A percentile compares a stretch with the other conserved stretches of the same genome.
Evolutionary conservation across 2,113 vertebrate species (phyloP).

Genomic region (Otus sunia): DNA sequence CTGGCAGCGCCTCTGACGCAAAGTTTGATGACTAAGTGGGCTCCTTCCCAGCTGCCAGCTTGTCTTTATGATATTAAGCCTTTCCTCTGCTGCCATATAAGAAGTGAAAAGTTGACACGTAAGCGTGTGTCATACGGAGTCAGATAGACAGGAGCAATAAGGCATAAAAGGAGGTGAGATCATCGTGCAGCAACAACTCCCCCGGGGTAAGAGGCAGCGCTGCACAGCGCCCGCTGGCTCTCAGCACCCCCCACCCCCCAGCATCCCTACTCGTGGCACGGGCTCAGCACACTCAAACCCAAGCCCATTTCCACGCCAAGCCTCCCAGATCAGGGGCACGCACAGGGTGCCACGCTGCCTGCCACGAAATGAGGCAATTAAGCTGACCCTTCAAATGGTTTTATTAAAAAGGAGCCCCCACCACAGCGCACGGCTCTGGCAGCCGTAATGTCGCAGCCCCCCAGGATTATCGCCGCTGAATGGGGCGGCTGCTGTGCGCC

Average conservation of each 20-base stretch:
- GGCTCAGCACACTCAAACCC: background rate
- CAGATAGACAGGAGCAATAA: conserved; percentile 65
- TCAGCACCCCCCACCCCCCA: background rate
- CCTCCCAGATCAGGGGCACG: background rate
- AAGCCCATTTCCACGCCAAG: background rate
- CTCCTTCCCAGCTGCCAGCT: conserved; percentile 19
- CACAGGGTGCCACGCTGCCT: background rate
- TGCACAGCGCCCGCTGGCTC: background rate
- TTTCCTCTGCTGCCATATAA: conserved; percentile 18
- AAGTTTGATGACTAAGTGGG: conserved; percentile 47
- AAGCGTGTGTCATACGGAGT: conserved; percentile 39
- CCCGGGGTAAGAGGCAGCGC: background rate
- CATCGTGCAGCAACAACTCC: conserved; percentile 4
- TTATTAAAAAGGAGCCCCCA: background rate
- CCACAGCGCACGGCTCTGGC: background rate
- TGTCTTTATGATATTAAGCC: conserved; percentile 18
- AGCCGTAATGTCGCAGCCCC: background rate
- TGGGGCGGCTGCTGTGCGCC: background rate
- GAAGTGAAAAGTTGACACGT: conserved; percentile 52
- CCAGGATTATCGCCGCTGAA: background rate
- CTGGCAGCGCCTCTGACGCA: conserved; percentile 9
- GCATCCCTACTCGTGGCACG: background rate
- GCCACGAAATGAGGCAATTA: rapidly evolving
- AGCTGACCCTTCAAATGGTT: background rate
- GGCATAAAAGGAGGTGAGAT: conserved; percentile 65